Percentiles rank a stretch among this genome's conserved stretches.
phyloP scores from a whole-genome alignment of 2,797 vertebrate genomes.

The Coluber constrictor region DNA sequence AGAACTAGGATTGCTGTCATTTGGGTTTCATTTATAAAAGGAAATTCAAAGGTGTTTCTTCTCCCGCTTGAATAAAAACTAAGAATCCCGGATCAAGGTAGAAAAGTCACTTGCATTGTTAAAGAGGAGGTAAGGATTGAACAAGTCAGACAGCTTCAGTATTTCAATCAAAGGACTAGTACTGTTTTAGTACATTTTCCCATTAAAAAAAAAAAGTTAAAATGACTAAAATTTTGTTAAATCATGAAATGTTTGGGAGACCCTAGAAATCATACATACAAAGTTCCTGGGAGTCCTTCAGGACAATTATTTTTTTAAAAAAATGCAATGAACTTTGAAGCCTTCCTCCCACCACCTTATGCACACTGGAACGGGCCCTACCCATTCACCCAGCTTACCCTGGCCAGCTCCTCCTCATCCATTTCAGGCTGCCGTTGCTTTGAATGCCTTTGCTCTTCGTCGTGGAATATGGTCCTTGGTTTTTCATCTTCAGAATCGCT shows the following conservation, averaged over 20 bases:
- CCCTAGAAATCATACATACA: neutral
- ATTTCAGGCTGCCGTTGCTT: conserved; percentile 85
- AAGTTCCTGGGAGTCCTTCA: neutral
- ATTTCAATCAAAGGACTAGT: neutral
- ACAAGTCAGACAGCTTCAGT: no score
- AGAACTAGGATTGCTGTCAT: neutral
- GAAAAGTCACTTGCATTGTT: neutral
- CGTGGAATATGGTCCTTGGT: conserved; percentile 90
- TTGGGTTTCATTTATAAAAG: neutral
- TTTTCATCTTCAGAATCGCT: conserved; percentile 97
- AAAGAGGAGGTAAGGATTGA: no score
- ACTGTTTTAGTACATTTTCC: neutral
- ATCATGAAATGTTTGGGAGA: neutral
- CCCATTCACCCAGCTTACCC: conserved; percentile 69
- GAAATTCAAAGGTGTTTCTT: neutral
- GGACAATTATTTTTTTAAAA: neutral
- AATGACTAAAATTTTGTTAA: neutral
- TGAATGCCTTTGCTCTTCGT: conserved; percentile 85
- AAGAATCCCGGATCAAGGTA: neutral
- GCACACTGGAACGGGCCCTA: neutral
- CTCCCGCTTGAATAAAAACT: neutral
- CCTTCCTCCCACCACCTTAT: neutral
- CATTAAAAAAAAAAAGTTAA: neutral
- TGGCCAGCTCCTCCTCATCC: conserved; percentile 93
- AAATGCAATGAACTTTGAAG: neutral